Evolutionary conservation across 2,113 vertebrate genomes (phyloP).

Genomic region (Dasyornis broadbenti): DNA sequence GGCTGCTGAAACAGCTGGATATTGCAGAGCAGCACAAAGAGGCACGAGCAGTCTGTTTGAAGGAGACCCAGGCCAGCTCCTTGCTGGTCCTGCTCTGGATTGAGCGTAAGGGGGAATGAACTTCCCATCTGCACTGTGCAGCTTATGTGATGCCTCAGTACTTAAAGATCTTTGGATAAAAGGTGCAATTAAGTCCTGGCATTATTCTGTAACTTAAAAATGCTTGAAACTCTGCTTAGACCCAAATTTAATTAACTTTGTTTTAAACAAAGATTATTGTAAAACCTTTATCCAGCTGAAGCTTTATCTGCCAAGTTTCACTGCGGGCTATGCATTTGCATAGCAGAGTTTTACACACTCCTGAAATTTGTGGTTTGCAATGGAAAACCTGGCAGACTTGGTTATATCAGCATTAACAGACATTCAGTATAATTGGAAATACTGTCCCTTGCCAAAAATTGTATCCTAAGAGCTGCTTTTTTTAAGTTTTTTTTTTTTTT

Average conservation of each 20-base stretch:
- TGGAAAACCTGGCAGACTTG: background rate
- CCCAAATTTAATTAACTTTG: conserved; percentile 47
- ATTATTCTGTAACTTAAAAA: background rate
- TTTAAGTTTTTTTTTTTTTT: background rate
- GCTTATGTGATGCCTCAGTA: background rate
- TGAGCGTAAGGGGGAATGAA: fast-evolving
- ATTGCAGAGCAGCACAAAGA: fast-evolving
- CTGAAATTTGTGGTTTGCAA: background rate
- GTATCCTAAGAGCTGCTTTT: background rate
- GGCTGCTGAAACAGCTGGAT: background rate
- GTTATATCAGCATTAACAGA: background rate
- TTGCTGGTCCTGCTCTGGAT: background rate
- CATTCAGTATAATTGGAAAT: background rate
- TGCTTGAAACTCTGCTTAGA: background rate
- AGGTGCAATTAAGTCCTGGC: background rate
- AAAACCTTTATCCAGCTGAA: background rate
- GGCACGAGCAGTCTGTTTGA: fast-evolving
- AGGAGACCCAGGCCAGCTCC: background rate
- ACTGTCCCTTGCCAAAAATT: background rate
- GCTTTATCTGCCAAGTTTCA: background rate
- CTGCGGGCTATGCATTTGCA: background rate
- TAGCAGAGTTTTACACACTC: background rate
- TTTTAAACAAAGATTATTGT: conserved; percentile 69
- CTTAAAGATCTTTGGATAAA: background rate
- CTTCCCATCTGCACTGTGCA: fast-evolving